These are phyloP conservation scores for Panulirus ornatus DNA, from an alignment of 1,140 invertebrate genomes.

Conservation along the genomic window DNA sequence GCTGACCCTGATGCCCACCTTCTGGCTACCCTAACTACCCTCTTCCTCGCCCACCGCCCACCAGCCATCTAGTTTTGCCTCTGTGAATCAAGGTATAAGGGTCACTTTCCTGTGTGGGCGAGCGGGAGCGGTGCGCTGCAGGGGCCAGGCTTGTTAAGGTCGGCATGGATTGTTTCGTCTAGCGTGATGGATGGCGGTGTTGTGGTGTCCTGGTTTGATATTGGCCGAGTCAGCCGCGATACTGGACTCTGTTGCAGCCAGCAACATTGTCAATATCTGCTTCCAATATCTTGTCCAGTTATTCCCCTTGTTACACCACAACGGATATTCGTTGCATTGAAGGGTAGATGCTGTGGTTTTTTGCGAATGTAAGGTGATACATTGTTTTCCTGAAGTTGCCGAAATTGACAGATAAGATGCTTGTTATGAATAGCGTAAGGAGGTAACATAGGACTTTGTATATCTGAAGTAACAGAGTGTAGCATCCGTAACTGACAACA, in stretches of 20 bases:
- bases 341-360: too few species aligned
- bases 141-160: background rate
- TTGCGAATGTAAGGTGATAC: too few species aligned
- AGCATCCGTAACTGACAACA: too few species aligned
- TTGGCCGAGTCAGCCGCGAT: background rate
- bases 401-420: too few species aligned
- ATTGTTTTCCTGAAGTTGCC: too few species aligned
- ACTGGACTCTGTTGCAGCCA: background rate
- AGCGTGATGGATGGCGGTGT: background rate
- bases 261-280: background rate
- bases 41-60: background rate
- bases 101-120: background rate
- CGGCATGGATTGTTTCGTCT: slow-evolving; percentile 5
- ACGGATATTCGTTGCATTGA: too few species aligned
- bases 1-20: background rate
- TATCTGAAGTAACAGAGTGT: too few species aligned
- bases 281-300: too few species aligned
- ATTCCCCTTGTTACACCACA: too few species aligned
- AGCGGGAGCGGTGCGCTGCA: background rate
- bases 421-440: too few species aligned
- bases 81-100: background rate
- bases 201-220: background rate
- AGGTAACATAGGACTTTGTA: too few species aligned
- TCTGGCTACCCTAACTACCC: background rate
- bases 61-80: background rate